Evolutionary conservation across 2,888 invertebrate species (phyloP).

Genomic region (Uloborus plumipes): DNA sequence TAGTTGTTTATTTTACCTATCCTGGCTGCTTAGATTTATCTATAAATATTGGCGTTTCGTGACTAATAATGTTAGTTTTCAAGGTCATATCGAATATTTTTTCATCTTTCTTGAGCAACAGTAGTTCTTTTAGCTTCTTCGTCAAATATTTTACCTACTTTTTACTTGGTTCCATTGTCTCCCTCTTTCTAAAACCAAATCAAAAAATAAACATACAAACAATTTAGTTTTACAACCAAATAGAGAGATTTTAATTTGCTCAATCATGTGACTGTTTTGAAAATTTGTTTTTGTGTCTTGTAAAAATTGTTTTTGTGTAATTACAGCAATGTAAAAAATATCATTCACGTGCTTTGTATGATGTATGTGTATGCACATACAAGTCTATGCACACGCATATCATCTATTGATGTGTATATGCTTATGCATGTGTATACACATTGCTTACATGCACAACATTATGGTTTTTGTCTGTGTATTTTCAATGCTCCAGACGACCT

Average conservation of each 20-base stretch:
- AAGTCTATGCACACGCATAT: constrained; percentile 14
- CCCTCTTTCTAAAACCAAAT: background rate
- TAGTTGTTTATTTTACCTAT: no score
- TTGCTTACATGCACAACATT: constrained; percentile 21
- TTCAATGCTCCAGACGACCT: constrained; percentile 26
- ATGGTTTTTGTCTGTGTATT: constrained; percentile 28
- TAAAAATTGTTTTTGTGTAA: constrained; percentile 30
- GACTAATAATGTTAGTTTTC: no score
- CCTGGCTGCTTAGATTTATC: no score
- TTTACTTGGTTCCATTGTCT: background rate
- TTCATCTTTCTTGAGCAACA: background rate
- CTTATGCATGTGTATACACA: constrained; percentile 33
- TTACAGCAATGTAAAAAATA: constrained; percentile 4
- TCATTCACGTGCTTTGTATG: constrained; percentile 36
- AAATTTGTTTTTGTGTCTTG: constrained; percentile 17
- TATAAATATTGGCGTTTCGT: no score
- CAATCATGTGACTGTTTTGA: constrained; percentile 41
- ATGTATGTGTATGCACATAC: constrained; percentile 38
- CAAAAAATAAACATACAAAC: no score
- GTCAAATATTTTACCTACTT: background rate
- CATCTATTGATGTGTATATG: constrained; percentile 16
- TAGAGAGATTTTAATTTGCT: constrained; percentile 55
- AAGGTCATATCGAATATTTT: no score
- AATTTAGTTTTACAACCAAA: constrained; percentile 38
- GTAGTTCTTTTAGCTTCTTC: background rate